These are phyloP conservation scores for Acyrthosiphon pisum DNA, from an alignment of 1,140 invertebrate species.

Conservation along the genomic window DNA sequence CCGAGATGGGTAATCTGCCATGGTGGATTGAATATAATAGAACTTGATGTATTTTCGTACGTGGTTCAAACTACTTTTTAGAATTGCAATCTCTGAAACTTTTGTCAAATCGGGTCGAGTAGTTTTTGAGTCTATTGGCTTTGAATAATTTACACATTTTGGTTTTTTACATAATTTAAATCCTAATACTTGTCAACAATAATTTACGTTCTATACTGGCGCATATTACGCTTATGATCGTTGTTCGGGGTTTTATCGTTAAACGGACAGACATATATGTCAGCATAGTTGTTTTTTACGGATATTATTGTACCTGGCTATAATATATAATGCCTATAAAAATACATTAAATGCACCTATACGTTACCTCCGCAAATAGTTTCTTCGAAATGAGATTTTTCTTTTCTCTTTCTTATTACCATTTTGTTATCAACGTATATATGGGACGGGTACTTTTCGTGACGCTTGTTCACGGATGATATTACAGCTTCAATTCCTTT, in stretches of 20 bases:
- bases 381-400: not conserved
- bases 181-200: not conserved
- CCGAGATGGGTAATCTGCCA: too few species aligned
- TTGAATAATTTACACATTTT: not conserved
- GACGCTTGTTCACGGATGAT: not conserved
- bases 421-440: not conserved
- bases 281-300: not conserved
- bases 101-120: too few species aligned
- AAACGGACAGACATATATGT: not conserved
- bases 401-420: not conserved
- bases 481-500: slow-evolving; percentile 17
- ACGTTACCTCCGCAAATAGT: not conserved
- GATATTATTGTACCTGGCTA: not conserved
- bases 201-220: not conserved
- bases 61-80: too few species aligned
- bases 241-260: not conserved
- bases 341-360: not conserved
- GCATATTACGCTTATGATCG: not conserved
- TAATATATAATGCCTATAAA: not conserved
- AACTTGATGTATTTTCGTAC: too few species aligned
- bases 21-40: too few species aligned
- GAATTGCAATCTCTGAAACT: too few species aligned
- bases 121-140: not conserved
- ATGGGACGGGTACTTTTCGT: not conserved
- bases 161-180: not conserved